A percentile compares a stretch with the other conserved stretches of the same genome.
phyloP scores from a whole-genome alignment of 2,113 vertebrate genomes.

The Cephalopterus ornatus region DNA sequence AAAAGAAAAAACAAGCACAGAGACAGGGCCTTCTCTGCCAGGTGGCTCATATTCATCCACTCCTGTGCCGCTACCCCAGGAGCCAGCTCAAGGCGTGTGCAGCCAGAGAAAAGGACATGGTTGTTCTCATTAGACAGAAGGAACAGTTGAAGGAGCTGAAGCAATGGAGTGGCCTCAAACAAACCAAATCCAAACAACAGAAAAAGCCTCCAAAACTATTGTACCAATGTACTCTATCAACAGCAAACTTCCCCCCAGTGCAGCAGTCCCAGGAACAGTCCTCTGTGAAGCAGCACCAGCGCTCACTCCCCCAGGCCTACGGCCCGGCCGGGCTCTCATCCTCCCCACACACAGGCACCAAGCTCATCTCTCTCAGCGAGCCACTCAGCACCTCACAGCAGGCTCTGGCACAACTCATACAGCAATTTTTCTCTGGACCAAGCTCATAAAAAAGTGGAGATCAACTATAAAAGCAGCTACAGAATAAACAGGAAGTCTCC shows the following conservation, averaged over 20 bases:
- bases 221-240: fast-evolving
- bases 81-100: background rate
- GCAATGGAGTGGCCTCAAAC: background rate
- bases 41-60: background rate
- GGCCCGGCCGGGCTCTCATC: fast-evolving
- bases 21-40: background rate
- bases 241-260: background rate
- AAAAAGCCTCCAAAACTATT: background rate
- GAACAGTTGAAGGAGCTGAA: background rate
- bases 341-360: background rate
- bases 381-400: background rate
- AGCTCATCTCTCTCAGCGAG: background rate
- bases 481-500: background rate
- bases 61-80: fast-evolving
- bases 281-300: fast-evolving
- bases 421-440: background rate
- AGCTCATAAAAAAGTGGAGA: background rate
- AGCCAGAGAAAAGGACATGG: background rate
- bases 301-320: fast-evolving
- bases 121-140: background rate
- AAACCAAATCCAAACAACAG: background rate
- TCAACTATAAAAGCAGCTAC: background rate
- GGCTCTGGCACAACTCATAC: background rate
- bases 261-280: background rate
- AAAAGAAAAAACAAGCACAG: background rate